A percentile compares a stretch with the other conserved stretches of the same genome.
These are phyloP conservation scores for Seira musarum DNA, from an alignment of 2,888 invertebrate species.

Conservation along the genomic window DNA sequence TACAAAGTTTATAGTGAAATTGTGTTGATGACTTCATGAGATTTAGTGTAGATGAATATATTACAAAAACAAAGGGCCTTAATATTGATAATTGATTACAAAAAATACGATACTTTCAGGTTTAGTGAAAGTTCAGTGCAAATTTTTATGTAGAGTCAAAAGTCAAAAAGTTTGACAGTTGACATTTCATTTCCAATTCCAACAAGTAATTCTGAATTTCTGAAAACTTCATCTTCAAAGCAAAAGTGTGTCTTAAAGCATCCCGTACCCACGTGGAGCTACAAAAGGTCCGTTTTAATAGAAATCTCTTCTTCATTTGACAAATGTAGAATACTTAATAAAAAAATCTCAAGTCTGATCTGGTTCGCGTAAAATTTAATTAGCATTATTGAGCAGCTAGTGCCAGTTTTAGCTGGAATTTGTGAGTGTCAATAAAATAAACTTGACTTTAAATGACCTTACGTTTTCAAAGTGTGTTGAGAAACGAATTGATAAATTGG, in stretches of 20 bases:
- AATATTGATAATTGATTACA: neutral
- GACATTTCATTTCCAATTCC: neutral
- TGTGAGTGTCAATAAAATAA: neutral
- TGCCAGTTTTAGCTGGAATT: constrained; percentile 3
- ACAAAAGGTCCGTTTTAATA: no score
- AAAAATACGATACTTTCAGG: no score
- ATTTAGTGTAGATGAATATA: neutral
- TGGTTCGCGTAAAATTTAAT: neutral
- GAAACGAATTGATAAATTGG: neutral
- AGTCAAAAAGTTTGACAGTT: neutral
- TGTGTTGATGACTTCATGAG: constrained; percentile 16
- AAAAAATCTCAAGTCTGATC: constrained; percentile 39
- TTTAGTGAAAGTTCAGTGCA: neutral
- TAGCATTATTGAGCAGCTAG: neutral
- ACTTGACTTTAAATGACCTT: neutral
- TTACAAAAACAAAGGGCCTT: neutral
- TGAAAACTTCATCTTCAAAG: neutral
- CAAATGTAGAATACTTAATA: no score
- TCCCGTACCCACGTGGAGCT: no score
- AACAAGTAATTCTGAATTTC: neutral
- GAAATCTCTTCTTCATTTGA: no score
- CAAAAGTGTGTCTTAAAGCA: neutral
- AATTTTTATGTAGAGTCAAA: neutral
- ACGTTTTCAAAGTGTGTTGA: no score
- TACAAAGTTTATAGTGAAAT: neutral